Evolutionary conservation across 2,113 vertebrate species (phyloP).

Genomic region (Campylomormyrus tamandua): DNA sequence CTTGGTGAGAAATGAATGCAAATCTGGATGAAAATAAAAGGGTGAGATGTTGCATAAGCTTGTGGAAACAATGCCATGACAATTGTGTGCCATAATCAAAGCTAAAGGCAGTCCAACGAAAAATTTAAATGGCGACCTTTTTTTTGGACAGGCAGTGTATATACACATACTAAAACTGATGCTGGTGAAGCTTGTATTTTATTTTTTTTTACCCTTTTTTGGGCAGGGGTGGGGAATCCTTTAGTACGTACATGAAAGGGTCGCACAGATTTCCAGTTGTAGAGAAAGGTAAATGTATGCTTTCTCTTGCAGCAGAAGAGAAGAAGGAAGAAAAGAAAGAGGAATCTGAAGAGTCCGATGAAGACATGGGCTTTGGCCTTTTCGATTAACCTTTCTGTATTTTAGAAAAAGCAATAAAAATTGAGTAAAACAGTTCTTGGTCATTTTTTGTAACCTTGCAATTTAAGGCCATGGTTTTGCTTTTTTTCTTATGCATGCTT

Average conservation of each 20-base stretch:
- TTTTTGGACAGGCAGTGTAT: too few species aligned
- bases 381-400: conserved; percentile 64
- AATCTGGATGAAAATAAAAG: too few species aligned
- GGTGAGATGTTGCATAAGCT: too few species aligned
- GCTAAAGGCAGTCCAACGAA: too few species aligned
- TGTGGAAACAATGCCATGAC: too few species aligned
- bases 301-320: conserved; percentile 60
- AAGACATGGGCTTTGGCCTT: conserved; percentile 76
- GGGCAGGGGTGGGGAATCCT: neutral
- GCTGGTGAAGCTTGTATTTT: neutral
- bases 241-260: neutral
- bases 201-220: neutral
- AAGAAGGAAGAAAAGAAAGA: conserved; percentile 78
- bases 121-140: too few species aligned
- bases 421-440: conserved; percentile 41
- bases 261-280: neutral
- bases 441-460: conserved; percentile 8
- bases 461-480: neutral
- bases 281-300: neutral
- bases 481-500: neutral
- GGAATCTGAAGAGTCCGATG: conserved; percentile 70
- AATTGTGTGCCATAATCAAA: too few species aligned
- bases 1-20: too few species aligned
- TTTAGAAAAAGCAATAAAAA: conserved; percentile 63
- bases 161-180: neutral